These are phyloP conservation scores for Girardinichthys multiradiatus DNA, from an alignment of 2,113 vertebrate species.

Conservation along the genomic window DNA sequence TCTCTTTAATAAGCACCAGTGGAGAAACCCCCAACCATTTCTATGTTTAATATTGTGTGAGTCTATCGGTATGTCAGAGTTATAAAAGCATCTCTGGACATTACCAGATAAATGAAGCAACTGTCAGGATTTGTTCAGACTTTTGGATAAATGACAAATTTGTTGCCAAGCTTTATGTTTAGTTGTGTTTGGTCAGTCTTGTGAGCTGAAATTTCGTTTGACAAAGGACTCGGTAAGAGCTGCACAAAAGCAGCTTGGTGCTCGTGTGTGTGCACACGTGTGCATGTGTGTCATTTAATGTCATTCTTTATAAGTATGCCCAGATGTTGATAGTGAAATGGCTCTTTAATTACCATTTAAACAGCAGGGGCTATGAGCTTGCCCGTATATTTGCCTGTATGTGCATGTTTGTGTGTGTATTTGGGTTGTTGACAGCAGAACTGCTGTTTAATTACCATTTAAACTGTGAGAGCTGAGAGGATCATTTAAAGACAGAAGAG, in stretches of 20 bases:
- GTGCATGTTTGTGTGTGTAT: constrained; percentile 31
- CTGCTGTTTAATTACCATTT: constrained; percentile 99
- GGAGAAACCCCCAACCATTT: constrained; percentile 61
- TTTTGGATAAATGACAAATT: constrained; percentile 2
- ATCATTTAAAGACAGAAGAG: constrained; percentile 90
- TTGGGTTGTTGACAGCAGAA: constrained; percentile 89
- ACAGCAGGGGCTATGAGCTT: constrained; percentile 65
- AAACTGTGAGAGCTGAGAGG: constrained; percentile 98
- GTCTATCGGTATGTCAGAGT: constrained; percentile 21
- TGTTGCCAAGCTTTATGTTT: constrained; percentile 3
- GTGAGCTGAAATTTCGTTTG: constrained; percentile 9
- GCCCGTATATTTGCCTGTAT: constrained; percentile 10
- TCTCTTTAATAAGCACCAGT: constrained; percentile 83
- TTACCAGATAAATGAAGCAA: constrained; percentile 3
- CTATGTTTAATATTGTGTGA: constrained; percentile 42
- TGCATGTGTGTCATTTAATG: constrained; percentile 48
- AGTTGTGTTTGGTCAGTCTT: constrained; percentile 5
- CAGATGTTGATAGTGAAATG: constrained; percentile 98
- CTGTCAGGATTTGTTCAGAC: background rate
- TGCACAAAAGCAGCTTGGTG: constrained; percentile 30
- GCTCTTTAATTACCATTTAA: constrained; percentile 97
- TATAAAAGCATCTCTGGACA: constrained; percentile 1
- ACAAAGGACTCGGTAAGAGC: constrained; percentile 17
- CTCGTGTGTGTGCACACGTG: constrained; percentile 12
- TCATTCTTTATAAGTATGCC: constrained; percentile 89